Evolutionary conservation across 2,113 vertebrate species (phyloP).

Genomic region (Datnioides undecimradiatus): DNA sequence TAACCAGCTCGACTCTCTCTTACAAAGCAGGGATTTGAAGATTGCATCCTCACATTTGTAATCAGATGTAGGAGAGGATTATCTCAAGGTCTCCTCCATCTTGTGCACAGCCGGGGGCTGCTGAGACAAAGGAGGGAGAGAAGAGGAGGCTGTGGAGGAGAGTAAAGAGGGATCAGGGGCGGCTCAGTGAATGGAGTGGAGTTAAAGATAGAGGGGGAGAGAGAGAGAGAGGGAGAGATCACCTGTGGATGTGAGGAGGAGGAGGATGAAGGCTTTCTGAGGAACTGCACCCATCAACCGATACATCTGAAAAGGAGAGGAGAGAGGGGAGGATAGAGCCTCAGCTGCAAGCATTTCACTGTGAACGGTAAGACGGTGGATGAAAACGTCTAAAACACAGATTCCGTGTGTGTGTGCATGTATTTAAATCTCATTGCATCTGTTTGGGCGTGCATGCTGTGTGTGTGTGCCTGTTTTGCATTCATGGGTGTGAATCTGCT

Average conservation of each 20-base stretch:
- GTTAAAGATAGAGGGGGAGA: conserved; percentile 25
- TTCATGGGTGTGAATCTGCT: background rate
- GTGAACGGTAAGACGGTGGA: conserved; percentile 49
- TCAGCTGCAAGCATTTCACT: conserved; percentile 9
- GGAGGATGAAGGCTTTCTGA: conserved; percentile 44
- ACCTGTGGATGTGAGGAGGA: conserved; percentile 76
- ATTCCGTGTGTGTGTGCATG: background rate
- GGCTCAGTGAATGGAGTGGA: conserved; percentile 23
- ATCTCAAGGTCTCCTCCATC: conserved; percentile 76
- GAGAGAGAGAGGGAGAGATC: conserved; percentile 48
- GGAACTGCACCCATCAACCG: conserved; percentile 27
- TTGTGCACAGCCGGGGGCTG: conserved; percentile 60
- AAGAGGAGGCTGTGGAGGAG: conserved; percentile 32
- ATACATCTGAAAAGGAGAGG: background rate
- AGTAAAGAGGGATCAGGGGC: conserved; percentile 16
- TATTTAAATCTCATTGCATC: background rate
- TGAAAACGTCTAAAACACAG: background rate
- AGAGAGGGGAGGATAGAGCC: background rate
- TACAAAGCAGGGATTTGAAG: conserved; percentile 73
- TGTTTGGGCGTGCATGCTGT: background rate
- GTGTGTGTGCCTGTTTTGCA: background rate
- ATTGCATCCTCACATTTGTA: conserved; percentile 76
- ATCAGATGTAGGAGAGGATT: conserved; percentile 79
- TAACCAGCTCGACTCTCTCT: conserved; percentile 35
- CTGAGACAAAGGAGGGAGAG: conserved; percentile 38